phyloP scores from a whole-genome alignment of 2,888 invertebrate species.

The Agrotis puta region DNA sequence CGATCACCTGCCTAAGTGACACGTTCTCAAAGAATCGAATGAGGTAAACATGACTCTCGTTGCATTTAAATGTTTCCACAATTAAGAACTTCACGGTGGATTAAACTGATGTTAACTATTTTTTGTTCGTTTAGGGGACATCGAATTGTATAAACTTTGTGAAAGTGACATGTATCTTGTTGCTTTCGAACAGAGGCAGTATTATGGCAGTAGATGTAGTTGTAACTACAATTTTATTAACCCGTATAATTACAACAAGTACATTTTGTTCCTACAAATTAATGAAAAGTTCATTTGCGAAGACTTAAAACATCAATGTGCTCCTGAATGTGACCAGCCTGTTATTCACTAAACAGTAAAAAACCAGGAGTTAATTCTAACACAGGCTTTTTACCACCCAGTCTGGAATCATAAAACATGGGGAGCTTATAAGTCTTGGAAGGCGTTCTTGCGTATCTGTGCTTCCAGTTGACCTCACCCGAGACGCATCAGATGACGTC shows the following conservation, averaged over 20 bases:
- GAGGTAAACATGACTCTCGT: conserved; percentile 26
- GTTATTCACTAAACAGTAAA: neutral
- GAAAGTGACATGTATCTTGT: conserved; percentile 35
- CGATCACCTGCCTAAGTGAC: conserved; percentile 58
- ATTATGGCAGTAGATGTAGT: conserved; percentile 9
- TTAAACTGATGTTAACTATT: conserved; percentile 5
- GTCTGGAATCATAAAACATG: conserved; percentile 8
- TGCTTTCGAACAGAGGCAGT: neutral
- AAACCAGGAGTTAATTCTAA: conserved; percentile 16
- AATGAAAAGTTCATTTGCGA: conserved; percentile 1
- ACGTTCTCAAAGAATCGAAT: conserved; percentile 30
- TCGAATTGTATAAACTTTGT: conserved; percentile 32
- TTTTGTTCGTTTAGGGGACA: conserved; percentile 15
- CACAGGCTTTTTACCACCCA: conserved; percentile 6
- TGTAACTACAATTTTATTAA: conserved; percentile 27
- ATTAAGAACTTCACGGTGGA: conserved; percentile 32
- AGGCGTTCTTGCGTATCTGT: conserved; percentile 40
- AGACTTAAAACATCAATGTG: conserved; percentile 8
- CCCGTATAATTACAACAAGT: conserved; percentile 11
- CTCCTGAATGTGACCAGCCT: conserved; percentile 7
- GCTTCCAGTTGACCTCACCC: conserved; percentile 71
- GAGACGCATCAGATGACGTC: conserved; percentile 74
- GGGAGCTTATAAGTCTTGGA: conserved; percentile 3
- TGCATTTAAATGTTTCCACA: conserved; percentile 34
- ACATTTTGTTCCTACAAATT: conserved; percentile 8